phyloP scores from a whole-genome alignment of 2,888 invertebrate genomes.

The Nomada lathburiana region DNA sequence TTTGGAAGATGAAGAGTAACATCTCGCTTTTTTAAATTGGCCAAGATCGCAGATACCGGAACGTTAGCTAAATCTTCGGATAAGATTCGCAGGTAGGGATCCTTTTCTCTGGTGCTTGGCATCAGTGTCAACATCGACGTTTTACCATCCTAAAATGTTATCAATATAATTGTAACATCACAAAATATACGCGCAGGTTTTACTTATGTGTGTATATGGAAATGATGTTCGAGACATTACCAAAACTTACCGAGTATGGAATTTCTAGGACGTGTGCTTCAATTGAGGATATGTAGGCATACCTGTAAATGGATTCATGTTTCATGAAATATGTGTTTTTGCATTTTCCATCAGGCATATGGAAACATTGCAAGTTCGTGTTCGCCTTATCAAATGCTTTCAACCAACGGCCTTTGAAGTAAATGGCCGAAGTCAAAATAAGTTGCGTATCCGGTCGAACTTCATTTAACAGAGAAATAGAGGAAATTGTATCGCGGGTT shows the following conservation, averaged over 20 bases:
- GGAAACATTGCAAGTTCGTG: conserved; percentile 87
- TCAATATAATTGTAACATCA: neutral
- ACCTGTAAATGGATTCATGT: conserved; percentile 87
- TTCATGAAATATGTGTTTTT: conserved; percentile 89
- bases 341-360: conserved; percentile 87
- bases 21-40: conserved; percentile 85
- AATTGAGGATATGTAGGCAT: conserved; percentile 87
- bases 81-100: conserved; percentile 85
- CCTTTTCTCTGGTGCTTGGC: conserved; percentile 84
- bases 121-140: conserved; percentile 88
- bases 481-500: conserved; percentile 86
- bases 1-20: conserved; percentile 87
- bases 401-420: conserved; percentile 92
- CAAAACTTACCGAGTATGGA: conserved; percentile 89
- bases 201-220: neutral
- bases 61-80: conserved; percentile 87
- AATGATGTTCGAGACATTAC: neutral
- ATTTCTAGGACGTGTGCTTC: conserved; percentile 89
- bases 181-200: neutral
- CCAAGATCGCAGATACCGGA: conserved; percentile 85
- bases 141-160: conserved; percentile 85
- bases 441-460: conserved; percentile 86
- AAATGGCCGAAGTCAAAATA: conserved; percentile 91
- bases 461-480: neutral
- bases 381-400: conserved; percentile 87